These are phyloP conservation scores for Ceraclea dissimilis DNA, from an alignment of 2,888 invertebrate genomes.

Conservation along the genomic window DNA sequence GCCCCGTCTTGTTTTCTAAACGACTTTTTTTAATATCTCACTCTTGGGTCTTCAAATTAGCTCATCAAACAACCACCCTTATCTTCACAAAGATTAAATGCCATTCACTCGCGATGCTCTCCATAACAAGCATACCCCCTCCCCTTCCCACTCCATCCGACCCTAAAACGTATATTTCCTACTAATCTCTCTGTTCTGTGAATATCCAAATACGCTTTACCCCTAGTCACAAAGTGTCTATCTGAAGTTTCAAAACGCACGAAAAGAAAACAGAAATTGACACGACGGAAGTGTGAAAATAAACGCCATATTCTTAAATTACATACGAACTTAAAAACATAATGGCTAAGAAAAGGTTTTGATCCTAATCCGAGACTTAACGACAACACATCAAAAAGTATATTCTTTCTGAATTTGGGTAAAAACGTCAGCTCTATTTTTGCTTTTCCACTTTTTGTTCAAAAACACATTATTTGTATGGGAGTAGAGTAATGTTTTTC, in stretches of 20 bases:
- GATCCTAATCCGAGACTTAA: background rate
- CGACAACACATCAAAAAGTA: background rate
- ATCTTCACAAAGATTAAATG: conserved; percentile 19
- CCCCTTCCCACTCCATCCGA: background rate
- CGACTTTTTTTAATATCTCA: background rate
- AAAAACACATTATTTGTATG: background rate
- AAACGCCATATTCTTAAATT: conserved; percentile 22
- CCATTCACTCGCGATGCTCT: background rate
- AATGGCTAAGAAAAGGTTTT: background rate
- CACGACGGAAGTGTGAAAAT: conserved; percentile 26
- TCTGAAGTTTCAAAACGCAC: background rate
- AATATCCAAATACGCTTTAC: conserved; percentile 5
- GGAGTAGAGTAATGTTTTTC: background rate
- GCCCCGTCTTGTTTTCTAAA: background rate
- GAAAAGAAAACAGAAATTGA: conserved; percentile 19
- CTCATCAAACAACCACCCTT: conserved; percentile 19
- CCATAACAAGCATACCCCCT: background rate
- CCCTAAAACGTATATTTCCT: background rate
- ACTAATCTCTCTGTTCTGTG: conserved; percentile 4
- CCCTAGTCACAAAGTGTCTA: background rate
- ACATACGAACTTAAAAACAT: conserved; percentile 17
- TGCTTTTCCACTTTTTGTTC: background rate
- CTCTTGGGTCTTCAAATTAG: conserved; percentile 13
- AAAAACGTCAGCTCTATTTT: background rate
- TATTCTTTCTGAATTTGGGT: background rate